Base-by-base conservation (phyloP, 2,888 invertebrate species). In the Dione juno region DNA sequence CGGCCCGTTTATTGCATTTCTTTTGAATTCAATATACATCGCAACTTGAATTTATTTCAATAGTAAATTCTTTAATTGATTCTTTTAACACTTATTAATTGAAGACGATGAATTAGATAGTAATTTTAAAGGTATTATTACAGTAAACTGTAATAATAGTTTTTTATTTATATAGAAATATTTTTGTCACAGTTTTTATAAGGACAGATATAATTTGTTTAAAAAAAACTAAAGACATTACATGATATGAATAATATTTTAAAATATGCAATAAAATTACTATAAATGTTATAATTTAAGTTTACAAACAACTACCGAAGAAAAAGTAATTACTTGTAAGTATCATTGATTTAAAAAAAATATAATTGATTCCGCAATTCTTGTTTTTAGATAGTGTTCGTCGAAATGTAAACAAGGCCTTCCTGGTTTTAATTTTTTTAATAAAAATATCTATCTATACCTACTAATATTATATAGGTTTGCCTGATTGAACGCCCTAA, bases 1-100 rank as follows among this genome's bases (percentile, higher is more conserved):
- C 70, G 69, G 66, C 64, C 64, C 66, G 43, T 69, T 70, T 72
- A 65, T 45, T 58, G 43, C 64, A 43, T 71, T 64, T 65, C 53
- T 71, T 65, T 71, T 65, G 35, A 66, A 59, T 41, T 19, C n/a
- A 16, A 48, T 13, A 45, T 70, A 58, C 21, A 21, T 37, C 16
- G 19, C 50, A 19, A 1, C 19, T 50, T 16, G 16, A 50, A 50
- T 50, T 11, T 19, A 50, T 50, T 50, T 19, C 11, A 50, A 11
- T 50, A 19, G 9, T 50, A 3, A 50, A 50, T 19, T 48, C n/a
- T n/a, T n/a, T 45, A 1, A 45, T 45, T 16, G 45, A 8, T 1
- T 10, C 1, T 3, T 48, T 48, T 48, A n/a, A 48, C 2, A 48
- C 48, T 9, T 45, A n/a, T 7, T n/a, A 45, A 28, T 28, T 28